A percentile compares a stretch with the other conserved stretches of the same genome.
phyloP scores from a whole-genome alignment of 2,797 vertebrate genomes.

The Odontamblyopus rebecca region DNA sequence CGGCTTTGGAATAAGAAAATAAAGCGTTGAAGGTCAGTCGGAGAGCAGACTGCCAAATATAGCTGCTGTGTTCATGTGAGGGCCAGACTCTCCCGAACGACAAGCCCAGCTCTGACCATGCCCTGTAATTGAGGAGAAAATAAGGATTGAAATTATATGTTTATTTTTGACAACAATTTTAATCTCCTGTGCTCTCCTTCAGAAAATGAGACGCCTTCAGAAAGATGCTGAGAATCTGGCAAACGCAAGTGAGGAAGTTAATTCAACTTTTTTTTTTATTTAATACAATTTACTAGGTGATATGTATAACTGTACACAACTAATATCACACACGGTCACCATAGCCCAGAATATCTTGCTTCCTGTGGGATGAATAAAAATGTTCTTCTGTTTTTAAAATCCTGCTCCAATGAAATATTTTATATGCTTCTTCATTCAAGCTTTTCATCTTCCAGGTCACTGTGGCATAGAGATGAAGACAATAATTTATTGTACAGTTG shows the following conservation, averaged over 20 bases:
- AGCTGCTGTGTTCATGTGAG: conserved; percentile 82
- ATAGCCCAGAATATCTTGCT: too few relatives aligned
- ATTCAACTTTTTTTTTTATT: conserved; percentile 42
- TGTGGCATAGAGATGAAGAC: too few relatives aligned
- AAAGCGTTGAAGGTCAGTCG: conserved; percentile 79
- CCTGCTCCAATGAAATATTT: too few relatives aligned
- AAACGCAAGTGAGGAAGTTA: conserved; percentile 54
- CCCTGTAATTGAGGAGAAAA: conserved; percentile 89
- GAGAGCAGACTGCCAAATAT: conserved; percentile 85
- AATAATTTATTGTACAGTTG: too few relatives aligned
- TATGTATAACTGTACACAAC: background rate
- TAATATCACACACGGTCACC: background rate
- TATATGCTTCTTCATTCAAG: too few relatives aligned
- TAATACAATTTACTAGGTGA: background rate
- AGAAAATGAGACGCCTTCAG: conserved; percentile 80
- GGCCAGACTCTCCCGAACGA: conserved; percentile 83
- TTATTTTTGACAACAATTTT: conserved; percentile 90
- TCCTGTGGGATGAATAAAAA: too few relatives aligned
- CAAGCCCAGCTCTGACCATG: conserved; percentile 81
- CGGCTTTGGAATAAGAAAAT: conserved; percentile 71
- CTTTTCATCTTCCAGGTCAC: too few relatives aligned
- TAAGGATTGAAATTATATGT: conserved; percentile 88
- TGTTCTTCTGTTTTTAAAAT: too few relatives aligned
- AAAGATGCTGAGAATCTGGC: conserved; percentile 74
- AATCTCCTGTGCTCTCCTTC: conserved; percentile 84